Conservation (phyloP, 2,113 vertebrate species). For the Emydura subglobosa region DNA sequence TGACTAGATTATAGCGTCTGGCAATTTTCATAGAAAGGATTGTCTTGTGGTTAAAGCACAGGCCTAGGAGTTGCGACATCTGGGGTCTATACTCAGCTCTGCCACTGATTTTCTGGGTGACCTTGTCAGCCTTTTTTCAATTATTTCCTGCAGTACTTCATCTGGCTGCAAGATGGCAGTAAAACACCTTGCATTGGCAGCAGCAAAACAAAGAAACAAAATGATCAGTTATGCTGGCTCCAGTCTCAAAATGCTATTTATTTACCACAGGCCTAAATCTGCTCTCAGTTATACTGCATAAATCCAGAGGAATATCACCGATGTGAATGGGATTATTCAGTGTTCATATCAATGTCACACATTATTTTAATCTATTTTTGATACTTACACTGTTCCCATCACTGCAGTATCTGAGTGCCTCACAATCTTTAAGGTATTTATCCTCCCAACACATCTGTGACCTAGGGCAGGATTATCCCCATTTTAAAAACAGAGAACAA, state of each 20-base stretch:
- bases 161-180: conserved; percentile 49
- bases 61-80: background rate
- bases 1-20: background rate
- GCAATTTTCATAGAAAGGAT: background rate
- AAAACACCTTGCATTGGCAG: background rate
- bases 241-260: background rate
- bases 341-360: background rate
- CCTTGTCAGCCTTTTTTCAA: background rate
- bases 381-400: background rate
- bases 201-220: background rate
- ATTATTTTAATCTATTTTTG: background rate
- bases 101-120: background rate
- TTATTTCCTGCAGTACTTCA: conserved; percentile 22
- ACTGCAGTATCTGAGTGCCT: background rate
- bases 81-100: background rate
- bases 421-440: background rate
- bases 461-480: no score
- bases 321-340: background rate
- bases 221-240: background rate
- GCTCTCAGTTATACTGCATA: background rate
- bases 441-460: background rate
- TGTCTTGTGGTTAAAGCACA: background rate
- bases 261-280: background rate
- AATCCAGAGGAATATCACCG: background rate
- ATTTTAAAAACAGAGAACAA: background rate